phyloP scores from a whole-genome alignment of 2,888 invertebrate species.

The Encarsia formosa region DNA sequence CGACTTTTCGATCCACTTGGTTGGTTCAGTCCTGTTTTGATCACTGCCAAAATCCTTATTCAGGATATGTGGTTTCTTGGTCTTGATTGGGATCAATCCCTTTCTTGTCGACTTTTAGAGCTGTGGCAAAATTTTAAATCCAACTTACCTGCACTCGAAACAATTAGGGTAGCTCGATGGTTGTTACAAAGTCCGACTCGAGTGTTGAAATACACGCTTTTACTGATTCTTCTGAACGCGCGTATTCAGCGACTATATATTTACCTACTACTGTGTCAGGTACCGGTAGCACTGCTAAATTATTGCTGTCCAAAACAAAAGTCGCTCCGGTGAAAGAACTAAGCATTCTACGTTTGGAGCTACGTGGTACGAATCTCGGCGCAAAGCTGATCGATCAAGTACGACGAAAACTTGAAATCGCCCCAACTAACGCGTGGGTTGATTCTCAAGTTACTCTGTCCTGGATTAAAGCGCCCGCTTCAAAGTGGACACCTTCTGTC shows the following conservation, averaged over 20 bases:
- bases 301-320: neutral
- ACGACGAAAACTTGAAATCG: neutral
- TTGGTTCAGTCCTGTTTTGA: too few relatives aligned
- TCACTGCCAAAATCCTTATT: neutral
- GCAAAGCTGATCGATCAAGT: neutral
- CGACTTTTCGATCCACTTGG: too few relatives aligned
- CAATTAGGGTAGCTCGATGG: neutral
- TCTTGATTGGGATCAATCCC: neutral
- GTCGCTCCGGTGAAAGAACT: neutral
- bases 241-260: neutral
- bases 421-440: neutral
- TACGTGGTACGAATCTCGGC: neutral
- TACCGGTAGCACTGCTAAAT: neutral
- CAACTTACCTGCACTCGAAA: neutral
- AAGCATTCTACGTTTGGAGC: neutral
- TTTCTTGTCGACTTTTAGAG: neutral
- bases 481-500: neutral
- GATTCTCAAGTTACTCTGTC: too few relatives aligned
- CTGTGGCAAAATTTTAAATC: neutral
- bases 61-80: neutral
- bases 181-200: neutral
- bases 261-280: neutral
- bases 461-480: too few relatives aligned
- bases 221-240: neutral
- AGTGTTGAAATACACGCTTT: neutral